Percentiles rank a stretch among this genome's conserved stretches.
phyloP scores from a whole-genome alignment of 2,888 invertebrate genomes.

The Sphecodes monilicornis region DNA sequence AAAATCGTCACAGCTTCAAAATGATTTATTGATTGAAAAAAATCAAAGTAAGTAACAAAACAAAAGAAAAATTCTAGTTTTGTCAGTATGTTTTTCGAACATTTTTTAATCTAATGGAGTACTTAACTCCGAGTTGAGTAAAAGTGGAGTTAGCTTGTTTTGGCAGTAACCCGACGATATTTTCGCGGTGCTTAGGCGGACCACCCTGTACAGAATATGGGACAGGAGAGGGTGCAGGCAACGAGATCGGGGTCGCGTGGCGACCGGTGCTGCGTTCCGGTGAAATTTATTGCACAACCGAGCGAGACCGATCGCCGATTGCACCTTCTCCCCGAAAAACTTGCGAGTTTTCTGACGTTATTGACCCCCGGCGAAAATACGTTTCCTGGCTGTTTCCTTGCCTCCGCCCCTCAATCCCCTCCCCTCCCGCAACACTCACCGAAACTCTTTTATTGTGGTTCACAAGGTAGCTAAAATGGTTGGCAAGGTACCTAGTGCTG shows the following conservation, averaged over 20 bases:
- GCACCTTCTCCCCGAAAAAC: conserved; percentile 64
- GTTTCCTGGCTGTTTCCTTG: conserved; percentile 32
- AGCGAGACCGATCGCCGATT: conserved; percentile 72
- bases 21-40: no score
- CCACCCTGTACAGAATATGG: conserved; percentile 14
- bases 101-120: no score
- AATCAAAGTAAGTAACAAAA: no score
- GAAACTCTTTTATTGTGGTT: conserved; percentile 57
- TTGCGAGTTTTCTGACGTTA: conserved; percentile 50
- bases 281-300: conserved; percentile 74
- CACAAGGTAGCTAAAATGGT: background rate
- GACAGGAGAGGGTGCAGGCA: conserved; percentile 57
- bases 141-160: no score
- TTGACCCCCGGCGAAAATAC: conserved; percentile 50
- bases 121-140: no score
- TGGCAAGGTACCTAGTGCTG: background rate
- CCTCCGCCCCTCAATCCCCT: background rate
- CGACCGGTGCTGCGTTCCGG: conserved; percentile 66
- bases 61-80: no score
- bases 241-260: conserved; percentile 73
- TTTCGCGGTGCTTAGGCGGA: no score
- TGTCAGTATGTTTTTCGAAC: no score
- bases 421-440: background rate
- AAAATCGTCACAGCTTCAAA: no score
- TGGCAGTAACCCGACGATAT: no score